Conservation (phyloP, 2,113 vertebrate species). For the Tragelaphus strepsiceros region DNA sequence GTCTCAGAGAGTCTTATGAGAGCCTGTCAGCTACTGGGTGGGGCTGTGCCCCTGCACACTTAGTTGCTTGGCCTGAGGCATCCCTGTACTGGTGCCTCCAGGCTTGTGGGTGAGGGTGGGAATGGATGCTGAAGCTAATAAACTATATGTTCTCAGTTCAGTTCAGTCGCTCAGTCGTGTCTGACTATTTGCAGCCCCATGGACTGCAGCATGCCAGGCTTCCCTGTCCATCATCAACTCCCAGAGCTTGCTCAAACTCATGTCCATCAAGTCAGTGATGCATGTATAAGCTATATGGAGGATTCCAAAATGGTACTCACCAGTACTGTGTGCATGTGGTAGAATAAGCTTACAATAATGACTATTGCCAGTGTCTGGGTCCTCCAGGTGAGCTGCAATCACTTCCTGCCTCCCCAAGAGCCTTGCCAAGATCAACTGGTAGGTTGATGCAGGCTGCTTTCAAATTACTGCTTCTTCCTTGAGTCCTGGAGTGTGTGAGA, state of each 20-base stretch:
- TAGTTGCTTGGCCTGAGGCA: not conserved
- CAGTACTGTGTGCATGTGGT: not conserved
- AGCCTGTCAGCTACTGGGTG: not conserved
- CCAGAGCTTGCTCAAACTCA: not conserved
- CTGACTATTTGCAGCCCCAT: not conserved
- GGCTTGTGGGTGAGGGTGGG: not conserved
- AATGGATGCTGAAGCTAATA: not conserved
- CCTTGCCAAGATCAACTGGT: not conserved
- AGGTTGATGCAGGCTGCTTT: not conserved
- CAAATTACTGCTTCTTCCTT: not conserved
- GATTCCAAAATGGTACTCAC: not conserved
- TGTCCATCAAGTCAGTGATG: fast-evolving
- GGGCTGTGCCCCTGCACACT: not conserved
- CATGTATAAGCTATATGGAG: not conserved
- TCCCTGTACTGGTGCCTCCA: not conserved
- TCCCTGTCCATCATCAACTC: not conserved
- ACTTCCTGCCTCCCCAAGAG: not conserved
- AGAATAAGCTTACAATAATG: not conserved
- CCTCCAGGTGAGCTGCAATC: not conserved
- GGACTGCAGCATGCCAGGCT: not conserved
- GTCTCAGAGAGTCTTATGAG: not conserved
- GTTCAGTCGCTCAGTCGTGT: fast-evolving
- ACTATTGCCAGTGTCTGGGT: not conserved
- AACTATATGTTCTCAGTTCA: not conserved
- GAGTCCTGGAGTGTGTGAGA: not conserved